Percentiles rank a stretch among this genome's conserved stretches.
Evolutionary conservation across 2,888 invertebrate species (phyloP).

Genomic region (Pediacus dermestoides): DNA sequence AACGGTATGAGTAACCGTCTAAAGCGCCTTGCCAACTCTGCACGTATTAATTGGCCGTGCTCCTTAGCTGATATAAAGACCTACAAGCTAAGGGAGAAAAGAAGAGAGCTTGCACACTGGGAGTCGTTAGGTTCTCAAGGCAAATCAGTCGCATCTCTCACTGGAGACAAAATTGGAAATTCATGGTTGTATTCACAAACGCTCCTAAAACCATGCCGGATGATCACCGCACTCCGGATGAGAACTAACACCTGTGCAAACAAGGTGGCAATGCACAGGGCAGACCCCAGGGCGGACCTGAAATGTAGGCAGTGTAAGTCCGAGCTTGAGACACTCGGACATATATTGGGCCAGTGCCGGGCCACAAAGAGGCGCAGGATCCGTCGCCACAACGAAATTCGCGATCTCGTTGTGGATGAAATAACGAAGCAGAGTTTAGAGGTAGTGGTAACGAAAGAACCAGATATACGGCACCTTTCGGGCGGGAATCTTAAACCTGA

Average conservation of each 20-base stretch:
- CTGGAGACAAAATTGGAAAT: slow-evolving; percentile 29
- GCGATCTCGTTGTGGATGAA: slow-evolving; percentile 23
- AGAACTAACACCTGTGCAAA: slow-evolving; percentile 32
- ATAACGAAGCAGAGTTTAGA: slow-evolving; percentile 11
- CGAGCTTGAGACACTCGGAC: slow-evolving; percentile 36
- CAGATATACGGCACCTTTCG: slow-evolving; percentile 11
- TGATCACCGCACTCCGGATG: slow-evolving; percentile 35
- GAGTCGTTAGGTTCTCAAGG: slow-evolving; percentile 27
- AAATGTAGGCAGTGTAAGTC: slow-evolving; percentile 32
- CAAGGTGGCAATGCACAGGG: slow-evolving; percentile 29
- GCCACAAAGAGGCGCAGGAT: no score
- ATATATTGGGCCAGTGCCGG: slow-evolving; percentile 34
- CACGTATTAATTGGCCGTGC: no score
- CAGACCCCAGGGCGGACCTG: slow-evolving; percentile 24
- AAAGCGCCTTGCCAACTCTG: slow-evolving; percentile 19
- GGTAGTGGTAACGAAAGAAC: slow-evolving; percentile 24
- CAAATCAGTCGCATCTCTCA: slow-evolving; percentile 28
- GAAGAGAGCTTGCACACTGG: slow-evolving; percentile 32
- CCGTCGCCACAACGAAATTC: slow-evolving; percentile 27
- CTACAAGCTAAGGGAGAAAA: slow-evolving; percentile 18
- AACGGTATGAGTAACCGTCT: slow-evolving; percentile 28
- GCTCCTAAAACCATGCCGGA: slow-evolving; percentile 32
- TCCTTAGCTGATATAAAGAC: slow-evolving; percentile 10
- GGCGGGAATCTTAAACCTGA: slow-evolving; percentile 32
- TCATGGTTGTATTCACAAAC: slow-evolving; percentile 27